Evolutionary conservation across 2,113 vertebrate genomes (phyloP).

Genomic region (Dicentrarchus labrax): DNA sequence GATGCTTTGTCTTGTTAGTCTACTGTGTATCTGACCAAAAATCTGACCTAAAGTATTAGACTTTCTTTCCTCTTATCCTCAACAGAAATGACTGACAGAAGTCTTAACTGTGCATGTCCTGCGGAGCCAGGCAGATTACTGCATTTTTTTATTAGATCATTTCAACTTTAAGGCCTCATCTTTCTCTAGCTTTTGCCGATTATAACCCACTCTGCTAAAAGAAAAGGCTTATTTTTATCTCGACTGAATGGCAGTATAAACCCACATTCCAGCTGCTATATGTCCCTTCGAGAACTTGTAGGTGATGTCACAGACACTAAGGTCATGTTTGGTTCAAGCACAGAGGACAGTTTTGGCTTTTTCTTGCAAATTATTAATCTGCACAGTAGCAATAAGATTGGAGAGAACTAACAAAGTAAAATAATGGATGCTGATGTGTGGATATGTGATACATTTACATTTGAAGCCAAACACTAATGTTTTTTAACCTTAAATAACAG

Average conservation of each 20-base stretch:
- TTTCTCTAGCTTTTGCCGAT: neutral
- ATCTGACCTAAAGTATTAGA: neutral
- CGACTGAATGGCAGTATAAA: neutral
- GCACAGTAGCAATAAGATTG: neutral
- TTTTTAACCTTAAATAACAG: neutral
- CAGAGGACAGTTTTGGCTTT: neutral
- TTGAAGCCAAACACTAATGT: neutral
- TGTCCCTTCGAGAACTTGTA: neutral
- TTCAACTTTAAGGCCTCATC: neutral
- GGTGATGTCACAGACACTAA: neutral
- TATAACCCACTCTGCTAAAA: neutral
- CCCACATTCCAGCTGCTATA: neutral
- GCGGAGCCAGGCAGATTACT: neutral
- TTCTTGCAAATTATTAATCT: neutral
- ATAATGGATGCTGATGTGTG: neutral
- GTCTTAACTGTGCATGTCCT: neutral
- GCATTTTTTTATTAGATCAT: neutral
- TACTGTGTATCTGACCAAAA: neutral
- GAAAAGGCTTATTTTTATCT: neutral
- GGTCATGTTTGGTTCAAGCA: neutral
- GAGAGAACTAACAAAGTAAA: neutral
- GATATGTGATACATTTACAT: neutral
- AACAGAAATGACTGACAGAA: neutral
- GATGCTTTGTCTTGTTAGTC: neutral
- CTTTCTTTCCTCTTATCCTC: neutral